Percentiles rank a stretch among this genome's conserved stretches.
Evolutionary conservation across 2,888 invertebrate species (phyloP).

Genomic region (Lasioglossum villosulum): DNA sequence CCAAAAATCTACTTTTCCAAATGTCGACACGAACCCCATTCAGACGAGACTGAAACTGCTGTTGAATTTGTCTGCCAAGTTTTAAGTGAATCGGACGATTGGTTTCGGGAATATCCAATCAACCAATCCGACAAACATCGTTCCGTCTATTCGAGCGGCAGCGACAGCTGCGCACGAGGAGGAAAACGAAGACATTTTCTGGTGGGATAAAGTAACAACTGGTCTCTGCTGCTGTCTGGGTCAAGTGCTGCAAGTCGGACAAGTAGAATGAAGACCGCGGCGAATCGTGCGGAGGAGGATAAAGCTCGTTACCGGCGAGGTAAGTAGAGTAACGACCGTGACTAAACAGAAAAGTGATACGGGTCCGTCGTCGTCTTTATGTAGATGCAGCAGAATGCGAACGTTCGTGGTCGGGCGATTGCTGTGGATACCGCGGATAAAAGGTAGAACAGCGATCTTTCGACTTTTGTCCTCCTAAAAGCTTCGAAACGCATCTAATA

Average conservation of each 20-base stretch:
- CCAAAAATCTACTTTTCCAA: neutral
- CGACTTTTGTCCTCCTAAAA: neutral
- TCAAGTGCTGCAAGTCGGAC: constrained; percentile 1
- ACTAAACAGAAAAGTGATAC: neutral
- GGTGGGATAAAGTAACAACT: neutral
- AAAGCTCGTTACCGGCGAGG: neutral
- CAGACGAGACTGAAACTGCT: neutral
- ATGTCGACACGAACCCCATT: neutral
- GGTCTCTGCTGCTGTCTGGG: neutral
- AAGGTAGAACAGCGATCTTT: neutral
- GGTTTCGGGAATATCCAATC: neutral
- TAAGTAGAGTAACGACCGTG: neutral
- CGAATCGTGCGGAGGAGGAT: constrained; percentile 16
- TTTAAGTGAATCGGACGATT: neutral
- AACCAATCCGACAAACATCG: neutral
- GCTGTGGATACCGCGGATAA: neutral
- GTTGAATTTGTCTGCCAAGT: neutral
- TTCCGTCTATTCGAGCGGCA: neutral
- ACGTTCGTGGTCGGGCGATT: neutral
- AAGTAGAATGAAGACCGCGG: neutral
- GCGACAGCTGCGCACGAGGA: neutral
- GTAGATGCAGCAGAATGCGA: neutral
- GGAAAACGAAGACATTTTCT: neutral
- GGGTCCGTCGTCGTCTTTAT: neutral
- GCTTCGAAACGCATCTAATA: neutral